A percentile compares a stretch with the other conserved stretches of the same genome.
Conservation (phyloP, 2,797 vertebrate species). For the Leptoclinus maculatus region DNA sequence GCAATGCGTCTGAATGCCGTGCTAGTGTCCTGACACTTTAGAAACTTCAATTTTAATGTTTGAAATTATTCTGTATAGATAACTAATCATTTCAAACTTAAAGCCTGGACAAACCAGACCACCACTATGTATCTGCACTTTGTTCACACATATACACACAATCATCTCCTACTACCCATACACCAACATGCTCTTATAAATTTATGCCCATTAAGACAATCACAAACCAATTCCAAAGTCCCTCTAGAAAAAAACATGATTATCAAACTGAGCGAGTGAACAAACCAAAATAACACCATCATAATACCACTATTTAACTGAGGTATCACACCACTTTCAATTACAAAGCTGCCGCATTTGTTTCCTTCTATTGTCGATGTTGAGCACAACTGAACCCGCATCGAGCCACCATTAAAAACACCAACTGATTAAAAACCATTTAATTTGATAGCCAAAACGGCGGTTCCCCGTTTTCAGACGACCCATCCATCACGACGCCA, state of each 20-base stretch:
- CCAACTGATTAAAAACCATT: conserved; percentile 84
- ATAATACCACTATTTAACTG: conserved; percentile 74
- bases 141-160: conserved; percentile 22
- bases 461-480: conserved; percentile 76
- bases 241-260: conserved; percentile 62
- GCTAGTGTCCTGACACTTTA: neutral
- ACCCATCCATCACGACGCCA: conserved; percentile 78
- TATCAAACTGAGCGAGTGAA: conserved; percentile 67
- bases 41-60: neutral
- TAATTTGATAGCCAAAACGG: conserved; percentile 83
- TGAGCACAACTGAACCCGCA: conserved; percentile 79
- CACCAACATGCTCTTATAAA: conserved; percentile 42
- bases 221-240: conserved; percentile 68
- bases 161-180: conserved; percentile 23
- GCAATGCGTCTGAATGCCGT: too few relatives aligned
- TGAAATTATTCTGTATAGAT: neutral
- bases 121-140: neutral
- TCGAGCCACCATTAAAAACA: conserved; percentile 79
- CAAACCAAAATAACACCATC: conserved; percentile 71
- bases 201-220: conserved; percentile 60
- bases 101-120: neutral
- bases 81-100: neutral
- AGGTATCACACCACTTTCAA: conserved; percentile 79
- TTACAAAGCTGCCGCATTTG: conserved; percentile 76
- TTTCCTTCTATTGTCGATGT: conserved; percentile 73